Evolutionary conservation across 2,797 vertebrate genomes (phyloP).

Genomic region (Streptopelia turtur): DNA sequence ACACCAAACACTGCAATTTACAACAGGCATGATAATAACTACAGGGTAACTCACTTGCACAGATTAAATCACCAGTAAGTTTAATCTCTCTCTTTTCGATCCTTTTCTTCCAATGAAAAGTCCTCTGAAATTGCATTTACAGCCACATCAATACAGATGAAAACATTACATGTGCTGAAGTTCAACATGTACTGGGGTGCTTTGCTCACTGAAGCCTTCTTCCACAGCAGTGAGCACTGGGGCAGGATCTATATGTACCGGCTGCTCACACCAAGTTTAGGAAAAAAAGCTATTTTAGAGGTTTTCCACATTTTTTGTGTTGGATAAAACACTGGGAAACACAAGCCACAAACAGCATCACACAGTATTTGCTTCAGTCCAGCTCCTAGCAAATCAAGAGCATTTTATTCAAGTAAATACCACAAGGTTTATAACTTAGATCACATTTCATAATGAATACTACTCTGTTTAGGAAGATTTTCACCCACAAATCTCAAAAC

Average conservation of each 20-base stretch:
- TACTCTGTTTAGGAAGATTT: not conserved
- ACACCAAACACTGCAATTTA: not conserved
- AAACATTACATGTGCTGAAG: not conserved
- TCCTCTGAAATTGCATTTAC: not conserved
- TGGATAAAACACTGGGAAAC: not conserved
- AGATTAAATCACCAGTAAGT: not conserved
- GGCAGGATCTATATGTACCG: fast-evolving
- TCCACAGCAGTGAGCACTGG: not conserved
- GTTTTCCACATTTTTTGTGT: not conserved
- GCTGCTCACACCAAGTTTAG: not conserved
- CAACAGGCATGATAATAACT: not conserved
- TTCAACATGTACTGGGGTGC: not conserved
- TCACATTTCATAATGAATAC: fast-evolving
- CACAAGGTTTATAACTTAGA: not conserved
- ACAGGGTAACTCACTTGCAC: not conserved
- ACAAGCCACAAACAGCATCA: not conserved
- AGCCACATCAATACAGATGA: not conserved
- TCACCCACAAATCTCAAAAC: not conserved
- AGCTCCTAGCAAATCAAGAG: not conserved
- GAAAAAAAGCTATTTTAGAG: not conserved
- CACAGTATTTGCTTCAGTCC: fast-evolving
- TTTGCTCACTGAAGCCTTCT: not conserved
- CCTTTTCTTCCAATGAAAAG: not conserved
- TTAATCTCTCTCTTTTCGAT: not conserved
- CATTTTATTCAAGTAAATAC: not conserved